phyloP scores from a whole-genome alignment of 1,140 invertebrate species.

The Campoletis sonorensis region DNA sequence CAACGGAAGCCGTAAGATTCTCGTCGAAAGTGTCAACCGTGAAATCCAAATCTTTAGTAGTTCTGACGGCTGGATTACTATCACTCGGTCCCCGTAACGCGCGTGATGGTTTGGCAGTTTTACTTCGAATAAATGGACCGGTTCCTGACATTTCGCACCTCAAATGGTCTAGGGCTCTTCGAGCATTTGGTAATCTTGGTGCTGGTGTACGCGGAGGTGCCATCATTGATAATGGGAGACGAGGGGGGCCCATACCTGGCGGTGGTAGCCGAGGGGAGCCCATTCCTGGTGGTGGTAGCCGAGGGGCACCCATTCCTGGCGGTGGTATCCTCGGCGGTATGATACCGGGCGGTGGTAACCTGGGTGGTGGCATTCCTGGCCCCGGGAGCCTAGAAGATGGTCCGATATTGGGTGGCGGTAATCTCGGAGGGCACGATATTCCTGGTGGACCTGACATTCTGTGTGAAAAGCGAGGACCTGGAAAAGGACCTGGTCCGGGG shows the following conservation, averaged over 20 bases:
- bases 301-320: conserved; percentile 14
- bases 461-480: conserved; percentile 51
- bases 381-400: conserved; percentile 52
- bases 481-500: conserved; percentile 50
- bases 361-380: conserved; percentile 53
- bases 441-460: conserved; percentile 53
- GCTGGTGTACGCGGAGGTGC: background rate
- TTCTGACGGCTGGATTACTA: conserved; percentile 18
- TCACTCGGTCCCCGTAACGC: background rate
- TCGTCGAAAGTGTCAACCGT: conserved; percentile 68
- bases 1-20: conserved; percentile 55
- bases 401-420: conserved; percentile 47
- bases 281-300: conserved; percentile 32
- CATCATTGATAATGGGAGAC: background rate
- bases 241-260: background rate
- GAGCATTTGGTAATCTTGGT: background rate
- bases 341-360: conserved; percentile 53
- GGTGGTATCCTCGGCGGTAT: conserved; percentile 43
- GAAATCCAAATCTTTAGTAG: conserved; percentile 64
- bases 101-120: background rate
- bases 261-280: conserved; percentile 13
- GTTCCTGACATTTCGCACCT: background rate
- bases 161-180: background rate
- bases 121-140: background rate
- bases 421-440: conserved; percentile 49